A percentile compares a stretch with the other conserved stretches of the same genome.
phyloP scores from a whole-genome alignment of 2,797 vertebrate species.

The Melanotaenia trifasciata region DNA sequence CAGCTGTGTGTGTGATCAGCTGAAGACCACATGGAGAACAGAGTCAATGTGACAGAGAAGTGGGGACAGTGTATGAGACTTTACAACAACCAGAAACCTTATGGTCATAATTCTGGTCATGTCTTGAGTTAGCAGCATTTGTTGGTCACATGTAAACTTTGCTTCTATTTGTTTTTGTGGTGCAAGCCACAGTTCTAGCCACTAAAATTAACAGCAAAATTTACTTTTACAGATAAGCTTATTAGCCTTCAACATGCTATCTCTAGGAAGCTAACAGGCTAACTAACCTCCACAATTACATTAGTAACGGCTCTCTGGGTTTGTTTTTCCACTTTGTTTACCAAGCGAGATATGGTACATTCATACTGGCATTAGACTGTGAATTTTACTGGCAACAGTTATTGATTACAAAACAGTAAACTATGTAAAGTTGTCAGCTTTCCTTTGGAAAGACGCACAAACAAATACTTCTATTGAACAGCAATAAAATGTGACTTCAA shows the following conservation, averaged over 20 bases:
- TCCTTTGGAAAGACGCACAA: neutral
- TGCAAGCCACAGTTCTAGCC: neutral
- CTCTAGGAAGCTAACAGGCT: neutral
- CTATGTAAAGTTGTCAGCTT: neutral
- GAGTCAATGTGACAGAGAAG: conserved; percentile 8
- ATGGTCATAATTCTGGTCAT: conserved; percentile 1
- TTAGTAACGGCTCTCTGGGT: neutral
- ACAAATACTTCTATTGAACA: neutral
- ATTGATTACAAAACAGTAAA: conserved; percentile 7
- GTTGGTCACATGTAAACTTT: neutral
- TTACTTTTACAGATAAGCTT: neutral
- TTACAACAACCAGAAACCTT: conserved; percentile 5
- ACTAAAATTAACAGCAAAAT: neutral
- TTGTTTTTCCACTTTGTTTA: neutral
- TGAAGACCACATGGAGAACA: conserved; percentile 23
- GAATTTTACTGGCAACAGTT: conserved; percentile 1
- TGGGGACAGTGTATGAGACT: neutral
- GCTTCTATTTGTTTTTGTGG: too few species aligned
- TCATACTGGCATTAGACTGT: conserved; percentile 3
- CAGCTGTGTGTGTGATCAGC: conserved; percentile 64
- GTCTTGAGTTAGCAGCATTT: neutral
- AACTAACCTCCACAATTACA: neutral
- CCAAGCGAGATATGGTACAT: neutral
- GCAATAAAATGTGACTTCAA: neutral
- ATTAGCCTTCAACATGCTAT: neutral